Evolutionary conservation across 2,888 invertebrate species (phyloP).

Genomic region (Lochmaea capreae): DNA sequence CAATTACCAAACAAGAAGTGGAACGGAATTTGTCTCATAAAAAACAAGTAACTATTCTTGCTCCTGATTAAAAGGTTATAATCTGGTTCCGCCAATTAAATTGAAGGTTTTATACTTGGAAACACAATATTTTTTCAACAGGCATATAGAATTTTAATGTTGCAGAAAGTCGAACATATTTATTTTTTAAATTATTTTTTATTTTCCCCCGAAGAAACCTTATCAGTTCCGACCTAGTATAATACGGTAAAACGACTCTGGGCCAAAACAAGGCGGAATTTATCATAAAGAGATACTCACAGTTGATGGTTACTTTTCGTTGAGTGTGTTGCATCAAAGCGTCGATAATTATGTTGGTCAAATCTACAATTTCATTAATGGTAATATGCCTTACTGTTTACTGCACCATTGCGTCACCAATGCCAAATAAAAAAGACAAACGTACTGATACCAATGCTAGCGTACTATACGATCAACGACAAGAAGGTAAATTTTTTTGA

Average conservation of each 20-base stretch:
- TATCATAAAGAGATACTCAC: constrained; percentile 26
- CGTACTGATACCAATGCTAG: constrained; percentile 30
- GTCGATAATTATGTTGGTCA: constrained; percentile 34
- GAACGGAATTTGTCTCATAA: too few relatives aligned
- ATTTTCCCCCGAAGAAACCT: neutral
- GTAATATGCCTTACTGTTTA: constrained; percentile 16
- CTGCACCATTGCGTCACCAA: constrained; percentile 58
- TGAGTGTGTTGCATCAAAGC: constrained; percentile 29
- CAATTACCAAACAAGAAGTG: too few relatives aligned
- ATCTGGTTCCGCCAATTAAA: too few relatives aligned
- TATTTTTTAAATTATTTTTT: neutral
- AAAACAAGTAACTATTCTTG: too few relatives aligned
- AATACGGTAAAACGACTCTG: constrained; percentile 50
- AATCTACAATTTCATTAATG: constrained; percentile 28
- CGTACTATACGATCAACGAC: constrained; percentile 76
- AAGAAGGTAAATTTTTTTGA: constrained; percentile 70
- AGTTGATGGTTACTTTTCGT: constrained; percentile 45
- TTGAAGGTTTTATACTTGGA: too few relatives aligned
- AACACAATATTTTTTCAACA: too few relatives aligned
- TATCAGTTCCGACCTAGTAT: constrained; percentile 11
- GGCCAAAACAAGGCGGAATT: constrained; percentile 42
- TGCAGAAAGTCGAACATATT: too few relatives aligned
- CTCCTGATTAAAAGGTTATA: too few relatives aligned
- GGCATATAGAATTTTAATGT: too few relatives aligned
- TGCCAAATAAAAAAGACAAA: constrained; percentile 49